Base-by-base conservation (phyloP, 2,888 invertebrate genomes). In the Cinara cedri region DNA sequence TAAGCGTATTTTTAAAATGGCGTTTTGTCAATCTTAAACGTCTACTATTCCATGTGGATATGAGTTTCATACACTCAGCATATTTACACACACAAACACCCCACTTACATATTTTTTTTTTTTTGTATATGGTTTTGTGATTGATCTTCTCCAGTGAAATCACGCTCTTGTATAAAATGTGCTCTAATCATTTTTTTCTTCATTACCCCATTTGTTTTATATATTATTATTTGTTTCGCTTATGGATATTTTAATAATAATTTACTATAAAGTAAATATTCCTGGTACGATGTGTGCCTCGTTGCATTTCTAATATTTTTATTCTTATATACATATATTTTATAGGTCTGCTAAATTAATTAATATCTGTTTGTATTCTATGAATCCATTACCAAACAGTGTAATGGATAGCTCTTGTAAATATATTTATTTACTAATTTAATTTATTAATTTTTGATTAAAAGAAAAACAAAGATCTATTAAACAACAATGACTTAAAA, bases 151-250 rank as follows among this genome's bases (percentile, higher is more conserved):
- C 42, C 16, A 71, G 44, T 34, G 34, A 24, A 55, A 3, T 4
- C 3, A 72, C 26, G 8, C 26, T 54, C 11, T 75, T 65, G 63
- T 75, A 75, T 6, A 51, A 26, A 54, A 34, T 34, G 55, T 6
- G 46, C 14, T 16, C 13, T 68, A 54, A 54, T 51, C n/a, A 51
- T 42, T 62, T n/a, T n/a, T n/a, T 72, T 72, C 11, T 26, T 62
- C 26, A 34, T 46, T 14, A 21, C 51, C 16, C 9, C 49, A 51
- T 72, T 72, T 54, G 63, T 74, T 74, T 16, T 44, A 11, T 55
- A 55, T 72, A 49, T 54, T 51, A 65, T 24, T 42, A 42, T 63
- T 63, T 74, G 74, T 74, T 65, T 54, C n/a, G 74, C 74, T 75
- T 54, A 42, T 49, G 11, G 4, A 65, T 44, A 24, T 65, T 62